Evolutionary conservation across 2,113 vertebrate species (phyloP).

Genomic region (Equus przewalskii): DNA sequence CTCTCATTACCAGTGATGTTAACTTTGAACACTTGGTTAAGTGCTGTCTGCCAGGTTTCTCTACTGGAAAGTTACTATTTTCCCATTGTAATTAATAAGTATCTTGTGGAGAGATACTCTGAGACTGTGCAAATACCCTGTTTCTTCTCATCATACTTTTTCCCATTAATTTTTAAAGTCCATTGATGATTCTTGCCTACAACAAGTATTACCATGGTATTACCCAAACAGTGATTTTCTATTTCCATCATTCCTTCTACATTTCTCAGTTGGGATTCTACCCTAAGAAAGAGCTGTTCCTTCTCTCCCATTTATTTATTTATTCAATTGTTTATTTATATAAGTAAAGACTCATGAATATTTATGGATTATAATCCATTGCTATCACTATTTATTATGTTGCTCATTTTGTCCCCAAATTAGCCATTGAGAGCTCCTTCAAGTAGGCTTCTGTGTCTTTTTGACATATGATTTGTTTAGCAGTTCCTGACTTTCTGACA

Average conservation of each 20-base stretch:
- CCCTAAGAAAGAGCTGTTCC: neutral
- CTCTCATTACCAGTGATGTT: neutral
- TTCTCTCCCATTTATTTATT: neutral
- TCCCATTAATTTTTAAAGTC: neutral
- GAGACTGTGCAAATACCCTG: neutral
- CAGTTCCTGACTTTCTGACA: neutral
- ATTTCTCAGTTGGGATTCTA: conserved; percentile 28
- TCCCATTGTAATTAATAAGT: conserved; percentile 21
- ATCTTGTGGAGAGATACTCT: neutral
- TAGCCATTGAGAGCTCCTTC: neutral
- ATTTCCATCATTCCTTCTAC: conserved; percentile 19
- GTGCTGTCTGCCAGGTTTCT: neutral
- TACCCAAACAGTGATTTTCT: conserved; percentile 10
- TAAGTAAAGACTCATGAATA: neutral
- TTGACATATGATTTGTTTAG: neutral
- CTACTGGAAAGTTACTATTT: neutral
- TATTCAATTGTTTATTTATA: conserved; percentile 13
- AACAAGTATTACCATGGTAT: neutral
- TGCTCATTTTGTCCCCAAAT: neutral
- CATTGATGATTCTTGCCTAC: neutral
- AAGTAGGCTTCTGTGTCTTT: neutral
- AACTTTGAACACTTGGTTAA: neutral
- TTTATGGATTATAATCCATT: neutral
- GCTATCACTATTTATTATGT: neutral
- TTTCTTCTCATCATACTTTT: conserved; percentile 12